Conservation (phyloP, 1,140 invertebrate genomes). For the Drosophila sucinea region DNA sequence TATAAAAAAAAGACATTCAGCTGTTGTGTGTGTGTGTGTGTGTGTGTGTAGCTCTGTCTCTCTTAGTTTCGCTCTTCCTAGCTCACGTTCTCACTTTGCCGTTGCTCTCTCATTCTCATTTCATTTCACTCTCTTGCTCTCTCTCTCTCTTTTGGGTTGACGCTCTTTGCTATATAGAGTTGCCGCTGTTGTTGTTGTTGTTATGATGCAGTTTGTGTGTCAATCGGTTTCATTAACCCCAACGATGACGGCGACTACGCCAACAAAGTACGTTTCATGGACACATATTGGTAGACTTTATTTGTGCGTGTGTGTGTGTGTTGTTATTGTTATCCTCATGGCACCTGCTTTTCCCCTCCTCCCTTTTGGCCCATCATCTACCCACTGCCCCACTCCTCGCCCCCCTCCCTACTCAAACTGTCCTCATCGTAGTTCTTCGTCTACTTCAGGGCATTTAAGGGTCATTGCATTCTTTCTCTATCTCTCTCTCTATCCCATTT, state of each 20-base stretch:
- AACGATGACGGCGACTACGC: slow-evolving; percentile 41
- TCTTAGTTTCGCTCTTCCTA: slow-evolving; percentile 5
- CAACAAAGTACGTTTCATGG: slow-evolving; percentile 68
- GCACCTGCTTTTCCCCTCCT: slow-evolving; percentile 25
- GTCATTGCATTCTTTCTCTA: slow-evolving; percentile 42
- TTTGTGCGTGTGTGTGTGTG: slow-evolving; percentile 8
- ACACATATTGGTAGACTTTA: slow-evolving; percentile 27
- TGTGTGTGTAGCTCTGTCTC: not conserved
- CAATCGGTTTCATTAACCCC: slow-evolving; percentile 83
- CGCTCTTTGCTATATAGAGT: not conserved
- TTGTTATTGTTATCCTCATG: slow-evolving; percentile 18
- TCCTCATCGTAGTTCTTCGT: not conserved
- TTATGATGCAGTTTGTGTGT: slow-evolving; percentile 79
- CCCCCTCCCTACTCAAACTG: not conserved
- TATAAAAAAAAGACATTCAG: not conserved
- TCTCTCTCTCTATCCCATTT: slow-evolving; percentile 15
- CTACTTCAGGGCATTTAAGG: not conserved
- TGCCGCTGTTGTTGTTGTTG: slow-evolving; percentile 29
- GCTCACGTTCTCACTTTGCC: not conserved
- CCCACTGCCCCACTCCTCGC: too few relatives aligned
- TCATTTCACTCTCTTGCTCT: not conserved
- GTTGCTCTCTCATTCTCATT: not conserved
- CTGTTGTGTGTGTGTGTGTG: too few relatives aligned
- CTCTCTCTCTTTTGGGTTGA: slow-evolving; percentile 10
- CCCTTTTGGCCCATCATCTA: not conserved